These are phyloP conservation scores for Glaucidium brasilianum DNA, from an alignment of 2,113 vertebrate genomes.

Conservation along the genomic window DNA sequence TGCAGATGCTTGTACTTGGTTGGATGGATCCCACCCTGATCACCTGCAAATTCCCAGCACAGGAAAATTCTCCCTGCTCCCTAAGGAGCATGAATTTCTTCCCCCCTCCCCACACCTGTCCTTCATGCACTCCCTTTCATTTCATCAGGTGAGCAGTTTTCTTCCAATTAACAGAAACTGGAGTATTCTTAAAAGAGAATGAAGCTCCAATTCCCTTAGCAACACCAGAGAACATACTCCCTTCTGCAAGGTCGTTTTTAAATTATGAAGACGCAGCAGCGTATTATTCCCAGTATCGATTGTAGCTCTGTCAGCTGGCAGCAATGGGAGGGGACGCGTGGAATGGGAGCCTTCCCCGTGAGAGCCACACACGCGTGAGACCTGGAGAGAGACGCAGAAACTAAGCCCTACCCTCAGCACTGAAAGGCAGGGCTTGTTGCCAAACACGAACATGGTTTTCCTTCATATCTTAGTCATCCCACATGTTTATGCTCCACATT, in stretches of 20 bases:
- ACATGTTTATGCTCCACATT: neutral
- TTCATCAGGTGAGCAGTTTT: neutral
- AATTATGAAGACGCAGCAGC: neutral
- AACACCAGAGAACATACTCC: accelerated
- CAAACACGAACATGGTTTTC: neutral
- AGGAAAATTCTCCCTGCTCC: neutral
- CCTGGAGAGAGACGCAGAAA: neutral
- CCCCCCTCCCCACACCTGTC: neutral
- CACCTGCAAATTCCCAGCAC: neutral
- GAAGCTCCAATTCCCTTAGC: neutral
- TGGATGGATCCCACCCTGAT: neutral
- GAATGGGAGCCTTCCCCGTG: neutral
- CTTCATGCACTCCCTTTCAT: neutral
- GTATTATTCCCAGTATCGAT: neutral
- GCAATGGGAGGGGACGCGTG: neutral
- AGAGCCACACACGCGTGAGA: neutral
- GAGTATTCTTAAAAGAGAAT: neutral
- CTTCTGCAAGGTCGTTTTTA: neutral
- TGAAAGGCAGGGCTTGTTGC: neutral
- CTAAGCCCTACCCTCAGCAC: neutral
- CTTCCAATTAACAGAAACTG: neutral
- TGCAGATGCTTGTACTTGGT: neutral
- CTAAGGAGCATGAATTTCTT: neutral
- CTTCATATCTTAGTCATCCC: neutral
- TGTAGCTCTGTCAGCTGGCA: neutral